These are phyloP conservation scores for Athetis lepigone DNA, from an alignment of 2,888 invertebrate species.

Conservation along the genomic window DNA sequence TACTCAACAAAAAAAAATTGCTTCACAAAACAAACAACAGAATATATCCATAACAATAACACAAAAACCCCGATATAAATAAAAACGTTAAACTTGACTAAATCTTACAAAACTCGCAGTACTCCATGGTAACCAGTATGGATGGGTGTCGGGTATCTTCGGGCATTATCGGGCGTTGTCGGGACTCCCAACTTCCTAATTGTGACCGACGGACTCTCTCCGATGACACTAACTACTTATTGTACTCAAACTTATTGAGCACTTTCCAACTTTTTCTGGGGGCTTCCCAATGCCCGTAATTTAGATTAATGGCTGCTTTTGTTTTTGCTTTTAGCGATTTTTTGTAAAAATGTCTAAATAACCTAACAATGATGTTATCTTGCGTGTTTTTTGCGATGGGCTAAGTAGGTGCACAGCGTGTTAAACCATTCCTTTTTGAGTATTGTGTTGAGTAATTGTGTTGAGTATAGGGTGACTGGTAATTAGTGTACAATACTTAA, in stretches of 20 bases:
- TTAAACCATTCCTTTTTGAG: constrained; percentile 1
- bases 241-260: constrained; percentile 52
- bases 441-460: too few species aligned
- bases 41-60: too few species aligned
- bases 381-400: background rate
- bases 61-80: constrained; percentile 14
- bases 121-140: constrained; percentile 51
- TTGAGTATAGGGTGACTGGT: too few species aligned
- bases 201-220: constrained; percentile 52
- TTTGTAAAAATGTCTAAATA: constrained; percentile 9
- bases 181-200: constrained; percentile 52
- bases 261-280: constrained; percentile 40
- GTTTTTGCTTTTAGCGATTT: constrained; percentile 26
- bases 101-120: constrained; percentile 11
- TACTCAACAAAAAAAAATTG: too few species aligned
- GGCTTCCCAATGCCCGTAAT: constrained; percentile 29
- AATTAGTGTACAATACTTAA: too few species aligned
- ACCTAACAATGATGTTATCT: background rate
- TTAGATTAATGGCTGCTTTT: constrained; percentile 44
- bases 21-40: too few species aligned
- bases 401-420: too few species aligned
- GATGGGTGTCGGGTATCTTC: constrained; percentile 47
- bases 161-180: constrained; percentile 22
- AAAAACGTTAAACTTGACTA: constrained; percentile 25
- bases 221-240: constrained; percentile 53